Evolutionary conservation across 2,113 vertebrate genomes (phyloP).

Genomic region (Pelecanoides urinatrix): DNA sequence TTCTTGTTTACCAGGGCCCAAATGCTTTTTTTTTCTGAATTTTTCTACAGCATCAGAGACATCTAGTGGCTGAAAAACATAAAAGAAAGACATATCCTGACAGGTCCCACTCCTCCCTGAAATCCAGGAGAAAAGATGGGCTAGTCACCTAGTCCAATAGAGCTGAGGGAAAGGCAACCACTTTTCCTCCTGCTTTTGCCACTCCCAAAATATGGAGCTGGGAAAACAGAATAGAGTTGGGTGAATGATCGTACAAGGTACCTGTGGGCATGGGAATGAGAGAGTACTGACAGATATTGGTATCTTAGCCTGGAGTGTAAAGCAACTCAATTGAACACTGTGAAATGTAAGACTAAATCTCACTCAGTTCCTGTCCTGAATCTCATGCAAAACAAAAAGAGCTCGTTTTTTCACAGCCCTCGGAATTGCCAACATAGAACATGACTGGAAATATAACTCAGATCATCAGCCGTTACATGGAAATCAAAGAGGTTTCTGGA

Average conservation of each 20-base stretch:
- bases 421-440: background rate
- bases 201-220: background rate
- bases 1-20: background rate
- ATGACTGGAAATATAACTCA: background rate
- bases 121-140: background rate
- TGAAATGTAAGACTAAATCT: background rate
- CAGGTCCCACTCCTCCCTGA: background rate
- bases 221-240: background rate
- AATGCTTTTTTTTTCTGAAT: background rate
- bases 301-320: background rate
- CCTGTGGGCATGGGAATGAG: background rate
- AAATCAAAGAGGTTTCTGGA: background rate
- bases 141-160: background rate
- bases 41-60: constrained; percentile 29
- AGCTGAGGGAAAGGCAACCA: background rate
- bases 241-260: background rate
- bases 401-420: background rate
- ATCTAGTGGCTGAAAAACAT: constrained; percentile 6
- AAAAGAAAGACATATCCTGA: background rate
- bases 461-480: background rate
- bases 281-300: background rate
- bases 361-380: background rate
- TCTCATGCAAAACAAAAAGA: background rate
- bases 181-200: background rate
- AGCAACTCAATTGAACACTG: background rate